phyloP scores from a whole-genome alignment of 2,797 vertebrate species.

The Dipus sagitta region DNA sequence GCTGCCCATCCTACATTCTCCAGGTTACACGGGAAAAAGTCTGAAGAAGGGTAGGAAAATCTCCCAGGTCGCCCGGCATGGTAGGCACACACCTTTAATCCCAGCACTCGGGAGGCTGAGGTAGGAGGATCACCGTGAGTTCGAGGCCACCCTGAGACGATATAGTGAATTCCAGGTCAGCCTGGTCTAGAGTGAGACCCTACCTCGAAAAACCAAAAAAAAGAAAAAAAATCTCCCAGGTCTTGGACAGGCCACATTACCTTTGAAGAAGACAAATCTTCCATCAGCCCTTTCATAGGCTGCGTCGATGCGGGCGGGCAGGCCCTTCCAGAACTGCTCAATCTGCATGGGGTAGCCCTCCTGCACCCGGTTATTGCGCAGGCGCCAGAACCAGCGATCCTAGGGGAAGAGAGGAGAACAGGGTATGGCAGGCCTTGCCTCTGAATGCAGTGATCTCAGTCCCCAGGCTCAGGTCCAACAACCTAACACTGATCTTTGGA shows the following conservation, averaged over 20 bases:
- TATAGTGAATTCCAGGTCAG: too few species aligned
- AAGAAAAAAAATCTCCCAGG: not conserved
- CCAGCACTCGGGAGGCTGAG: too few species aligned
- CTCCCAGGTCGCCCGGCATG: not conserved
- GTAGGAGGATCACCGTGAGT: too few species aligned
- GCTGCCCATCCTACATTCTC: not conserved
- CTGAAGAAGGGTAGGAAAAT: not conserved
- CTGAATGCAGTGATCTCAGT: constrained; percentile 51
- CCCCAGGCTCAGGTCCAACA: not conserved
- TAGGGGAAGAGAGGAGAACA: constrained; percentile 69
- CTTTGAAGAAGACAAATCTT: constrained; percentile 99
- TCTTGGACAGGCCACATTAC: constrained; percentile 85
- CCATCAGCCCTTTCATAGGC: constrained; percentile 98
- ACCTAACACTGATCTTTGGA: not conserved
- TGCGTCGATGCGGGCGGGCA: constrained; percentile 96
- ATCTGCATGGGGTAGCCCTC: constrained; percentile 99
- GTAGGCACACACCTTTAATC: too few species aligned
- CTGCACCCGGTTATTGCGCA: constrained; percentile 97
- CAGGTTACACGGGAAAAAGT: not conserved
- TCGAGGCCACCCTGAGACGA: too few species aligned
- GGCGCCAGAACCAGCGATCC: constrained; percentile 99
- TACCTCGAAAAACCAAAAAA: too few species aligned
- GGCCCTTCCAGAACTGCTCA: constrained; percentile 98
- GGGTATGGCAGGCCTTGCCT: not conserved
- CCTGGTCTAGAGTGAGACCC: too few species aligned